Evolutionary conservation across 2,797 vertebrate species (phyloP), one percentile per base, ranked within the genome.

Genomic region (Australoheros facetus): DNA sequence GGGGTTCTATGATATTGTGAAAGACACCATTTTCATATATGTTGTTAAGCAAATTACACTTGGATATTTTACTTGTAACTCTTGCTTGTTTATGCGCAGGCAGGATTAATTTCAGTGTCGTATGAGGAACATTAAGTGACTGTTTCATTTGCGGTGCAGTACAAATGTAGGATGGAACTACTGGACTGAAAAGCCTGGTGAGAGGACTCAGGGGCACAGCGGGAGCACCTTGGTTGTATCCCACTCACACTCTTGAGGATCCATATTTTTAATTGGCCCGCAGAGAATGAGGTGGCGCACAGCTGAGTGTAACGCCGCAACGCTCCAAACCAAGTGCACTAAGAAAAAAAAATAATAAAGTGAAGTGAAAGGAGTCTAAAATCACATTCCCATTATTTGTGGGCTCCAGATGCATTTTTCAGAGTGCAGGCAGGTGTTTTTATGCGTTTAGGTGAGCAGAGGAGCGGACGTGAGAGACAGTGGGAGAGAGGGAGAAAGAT

Each of bases 211-310:
- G 76, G 71, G 45, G 85, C 85, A 66, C 81, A 79, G 55, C 59
- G 83, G 86, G 78, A 90, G 80, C 26, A 3, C 58, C 64, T 87
- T 16, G 1, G 71, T 48, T 70, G 66, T 53, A 83, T 85, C 85
- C 78, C 79, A 80, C 84, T 88, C 80, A 81, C 73, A 51, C 92
- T 90, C 92, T 81, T 75, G 90, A 90, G 88, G 88, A 91, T 87
- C 84, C 80, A 83, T 87, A 60, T 74, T 83, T 87, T 90, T 94
- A 94, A 93, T 93, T 93, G 91, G 91, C 71, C 91, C 82, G 57
- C 83, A 77, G 92, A 93, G 91, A 87, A 82, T 74, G 73, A 11
- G 59, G 77, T 73, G 54, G 57, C 77, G 58, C 71, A 48, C 71
- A 23, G 62, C 75, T 57, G 80, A 37, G 72, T 80, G 54, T 23